Evolutionary conservation across 2,888 invertebrate genomes (phyloP).

Genomic region (Eupeodes latifasciatus): DNA sequence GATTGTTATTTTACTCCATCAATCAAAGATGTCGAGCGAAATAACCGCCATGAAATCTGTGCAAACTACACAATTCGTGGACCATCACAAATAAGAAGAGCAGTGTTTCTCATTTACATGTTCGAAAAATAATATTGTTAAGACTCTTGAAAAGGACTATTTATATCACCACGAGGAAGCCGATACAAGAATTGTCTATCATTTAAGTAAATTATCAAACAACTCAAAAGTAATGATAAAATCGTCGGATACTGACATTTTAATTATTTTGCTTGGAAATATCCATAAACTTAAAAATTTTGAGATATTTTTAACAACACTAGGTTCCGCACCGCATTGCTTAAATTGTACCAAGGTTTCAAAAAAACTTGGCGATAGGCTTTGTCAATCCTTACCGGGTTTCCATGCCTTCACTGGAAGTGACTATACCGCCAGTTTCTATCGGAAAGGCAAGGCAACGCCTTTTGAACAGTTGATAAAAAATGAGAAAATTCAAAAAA

Average conservation of each 20-base stretch:
- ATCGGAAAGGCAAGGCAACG: neutral
- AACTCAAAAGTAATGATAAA: constrained; percentile 17
- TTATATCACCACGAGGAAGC: constrained; percentile 16
- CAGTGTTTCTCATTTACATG: too few relatives aligned
- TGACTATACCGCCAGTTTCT: constrained; percentile 14
- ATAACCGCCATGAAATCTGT: too few relatives aligned
- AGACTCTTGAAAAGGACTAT: too few relatives aligned
- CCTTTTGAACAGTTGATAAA: neutral
- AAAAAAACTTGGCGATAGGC: neutral
- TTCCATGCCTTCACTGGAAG: constrained; percentile 1
- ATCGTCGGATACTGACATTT: constrained; percentile 22
- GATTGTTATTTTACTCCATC: too few relatives aligned
- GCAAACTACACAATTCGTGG: too few relatives aligned
- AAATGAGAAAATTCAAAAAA: neutral
- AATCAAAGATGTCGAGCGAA: too few relatives aligned
- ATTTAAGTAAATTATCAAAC: neutral
- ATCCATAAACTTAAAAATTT: constrained; percentile 22
- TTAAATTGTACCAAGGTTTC: neutral
- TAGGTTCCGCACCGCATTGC: neutral
- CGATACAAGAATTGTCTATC: constrained; percentile 5
- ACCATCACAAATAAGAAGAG: too few relatives aligned
- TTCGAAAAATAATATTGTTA: too few relatives aligned
- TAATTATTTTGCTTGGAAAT: constrained; percentile 19
- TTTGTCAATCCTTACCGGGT: neutral
- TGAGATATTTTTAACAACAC: neutral